Conservation (phyloP, 2,888 invertebrate genomes). For the Agrilus biguttatus region DNA sequence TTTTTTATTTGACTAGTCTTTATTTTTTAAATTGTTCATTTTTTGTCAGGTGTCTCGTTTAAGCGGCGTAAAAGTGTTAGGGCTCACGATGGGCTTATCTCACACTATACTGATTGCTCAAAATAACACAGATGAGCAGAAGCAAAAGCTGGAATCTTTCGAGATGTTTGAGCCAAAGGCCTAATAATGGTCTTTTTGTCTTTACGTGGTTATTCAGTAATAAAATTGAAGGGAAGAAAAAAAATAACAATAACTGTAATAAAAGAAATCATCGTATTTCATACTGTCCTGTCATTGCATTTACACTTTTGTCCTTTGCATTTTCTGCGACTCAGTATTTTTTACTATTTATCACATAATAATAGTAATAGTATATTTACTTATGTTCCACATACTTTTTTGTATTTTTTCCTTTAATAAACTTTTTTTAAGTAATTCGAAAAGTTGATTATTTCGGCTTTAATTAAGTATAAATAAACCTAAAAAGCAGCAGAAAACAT, state of each 20-base stretch:
- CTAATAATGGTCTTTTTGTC: not conserved
- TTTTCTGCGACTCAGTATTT: not conserved
- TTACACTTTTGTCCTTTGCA: not conserved
- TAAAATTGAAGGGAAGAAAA: too few relatives aligned
- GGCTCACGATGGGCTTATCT: slow-evolving; percentile 72
- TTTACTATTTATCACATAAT: not conserved
- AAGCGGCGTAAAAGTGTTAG: slow-evolving; percentile 60
- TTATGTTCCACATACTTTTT: too few relatives aligned
- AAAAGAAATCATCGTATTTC: too few relatives aligned
- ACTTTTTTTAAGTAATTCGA: too few relatives aligned
- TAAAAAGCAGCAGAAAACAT: too few relatives aligned
- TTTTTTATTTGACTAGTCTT: too few relatives aligned
- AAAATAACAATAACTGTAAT: too few relatives aligned
- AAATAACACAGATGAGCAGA: slow-evolving; percentile 49
- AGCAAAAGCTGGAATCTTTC: slow-evolving; percentile 42
- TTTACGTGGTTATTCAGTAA: not conserved
- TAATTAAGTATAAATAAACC: too few relatives aligned
- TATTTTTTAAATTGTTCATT: slow-evolving; percentile 2
- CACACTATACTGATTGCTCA: slow-evolving; percentile 63
- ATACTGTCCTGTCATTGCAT: not conserved
- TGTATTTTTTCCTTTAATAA: too few relatives aligned
- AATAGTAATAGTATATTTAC: too few relatives aligned
- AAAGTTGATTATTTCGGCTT: too few relatives aligned
- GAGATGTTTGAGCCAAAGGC: slow-evolving; percentile 32
- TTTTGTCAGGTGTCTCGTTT: slow-evolving; percentile 38